Percentiles rank a stretch among this genome's conserved stretches.
These are phyloP conservation scores for Stichodactyla helianthus DNA, from an alignment of 64 coral and sea anemone genomes.

Conservation along the genomic window DNA sequence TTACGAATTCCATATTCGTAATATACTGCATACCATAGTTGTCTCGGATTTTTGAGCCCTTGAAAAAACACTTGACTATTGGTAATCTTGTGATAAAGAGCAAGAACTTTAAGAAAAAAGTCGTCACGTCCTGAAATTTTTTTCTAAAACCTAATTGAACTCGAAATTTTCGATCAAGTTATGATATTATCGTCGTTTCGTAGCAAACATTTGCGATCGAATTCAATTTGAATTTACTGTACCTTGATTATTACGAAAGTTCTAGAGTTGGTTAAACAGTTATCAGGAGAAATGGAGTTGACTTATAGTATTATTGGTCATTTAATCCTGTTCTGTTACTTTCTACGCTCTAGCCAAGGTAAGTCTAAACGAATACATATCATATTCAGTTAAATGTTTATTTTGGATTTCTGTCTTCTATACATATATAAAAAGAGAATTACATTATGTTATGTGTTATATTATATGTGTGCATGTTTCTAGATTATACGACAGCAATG, in stretches of 20 bases:
- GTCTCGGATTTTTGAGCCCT: background rate
- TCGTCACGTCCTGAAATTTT: background rate
- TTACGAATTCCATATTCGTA: slow-evolving; percentile 2
- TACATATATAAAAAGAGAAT: no score
- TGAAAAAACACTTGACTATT: background rate
- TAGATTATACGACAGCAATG: no score
- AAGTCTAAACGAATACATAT: background rate
- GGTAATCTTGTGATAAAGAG: background rate
- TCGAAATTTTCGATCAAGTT: background rate
- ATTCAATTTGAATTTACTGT: background rate
- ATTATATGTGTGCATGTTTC: background rate
- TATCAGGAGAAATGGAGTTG: background rate
- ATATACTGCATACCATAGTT: background rate
- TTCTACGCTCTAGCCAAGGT: background rate
- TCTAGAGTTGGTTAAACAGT: background rate
- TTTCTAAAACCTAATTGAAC: background rate
- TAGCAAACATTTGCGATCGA: background rate
- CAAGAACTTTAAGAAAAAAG: background rate
- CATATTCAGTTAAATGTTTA: background rate
- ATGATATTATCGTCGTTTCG: background rate
- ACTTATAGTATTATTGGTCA: background rate
- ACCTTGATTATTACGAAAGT: no score
- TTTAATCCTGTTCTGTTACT: background rate
- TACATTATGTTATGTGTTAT: background rate
- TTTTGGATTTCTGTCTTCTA: no score